Base-by-base conservation (phyloP, 2,797 vertebrate genomes). In the Hafferia zeledoni region DNA sequence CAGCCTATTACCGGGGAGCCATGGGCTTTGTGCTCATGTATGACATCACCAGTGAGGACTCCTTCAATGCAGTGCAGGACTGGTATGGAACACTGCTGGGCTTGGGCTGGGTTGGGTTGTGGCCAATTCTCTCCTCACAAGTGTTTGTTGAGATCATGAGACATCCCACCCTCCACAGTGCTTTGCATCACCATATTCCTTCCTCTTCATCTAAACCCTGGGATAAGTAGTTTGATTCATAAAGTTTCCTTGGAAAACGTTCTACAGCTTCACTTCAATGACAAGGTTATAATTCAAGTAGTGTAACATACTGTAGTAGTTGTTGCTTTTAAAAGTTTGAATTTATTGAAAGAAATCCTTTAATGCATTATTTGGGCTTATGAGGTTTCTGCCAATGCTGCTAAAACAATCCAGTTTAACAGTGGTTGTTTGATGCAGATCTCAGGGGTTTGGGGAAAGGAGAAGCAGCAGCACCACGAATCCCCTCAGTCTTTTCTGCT, bases 11-110 rank as follows among this genome's bases (percentile, higher is more conserved):
- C 93, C 98, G 99, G 53, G 99, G 99, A 24, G 99, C 99, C 86
- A 99, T 99, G 99, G 99, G 99, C 94, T 99, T 99, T 88, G 99
- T 99, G 95, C 98, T 99, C 87, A 99, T 99, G 99, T 99, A 99
- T 59, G 99, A 99, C 95, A 99, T 99, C 96, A 98, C 98, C 96
- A 99, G 99, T 35, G 99, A 99, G 93, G 99, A 99, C 82, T 99
- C 99, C 25, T 99, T 98, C 97, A 99, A 98, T 90, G 99, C 99
- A 31, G 99, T 99, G 72, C 99, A 99, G 96, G 98, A 99, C 94
- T 99, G 98, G 98, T 99, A 98, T 92, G 98, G 89, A 92, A 94
- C 41, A 35, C 33, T 20, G 11, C 9, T 84, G 22, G 13, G 41
- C 3, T 65, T 92, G 46, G 4, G 13, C 63, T 56, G 19, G n/a